phyloP scores from a whole-genome alignment of 1,140 invertebrate genomes.

The Papilio glaucus region DNA sequence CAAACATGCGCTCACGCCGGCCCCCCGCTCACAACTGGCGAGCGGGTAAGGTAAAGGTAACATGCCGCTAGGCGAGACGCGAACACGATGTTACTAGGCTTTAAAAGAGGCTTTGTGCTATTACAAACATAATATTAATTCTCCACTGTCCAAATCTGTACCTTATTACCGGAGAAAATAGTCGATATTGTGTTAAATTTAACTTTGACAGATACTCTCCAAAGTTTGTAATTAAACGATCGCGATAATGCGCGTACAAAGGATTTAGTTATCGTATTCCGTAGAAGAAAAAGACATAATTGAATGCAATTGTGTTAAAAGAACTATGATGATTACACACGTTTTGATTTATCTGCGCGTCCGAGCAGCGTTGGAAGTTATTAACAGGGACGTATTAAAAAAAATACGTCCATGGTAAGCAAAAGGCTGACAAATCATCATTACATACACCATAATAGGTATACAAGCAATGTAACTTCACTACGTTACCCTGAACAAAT shows the following conservation, averaged over 20 bases:
- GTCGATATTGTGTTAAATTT: slow-evolving; percentile 20
- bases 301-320: slow-evolving; percentile 56
- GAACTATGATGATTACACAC: slow-evolving; percentile 52
- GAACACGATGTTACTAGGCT: slow-evolving; percentile 51
- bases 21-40: slow-evolving; percentile 52
- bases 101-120: slow-evolving; percentile 53
- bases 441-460: no score
- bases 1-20: slow-evolving; percentile 47
- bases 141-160: slow-evolving; percentile 2
- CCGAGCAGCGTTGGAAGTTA: not conserved
- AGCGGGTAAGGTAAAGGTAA: slow-evolving; percentile 25
- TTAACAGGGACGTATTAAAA: no score
- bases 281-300: slow-evolving; percentile 56
- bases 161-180: slow-evolving; percentile 12
- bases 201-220: not conserved
- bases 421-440: slow-evolving; percentile 10
- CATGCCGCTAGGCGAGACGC: slow-evolving; percentile 39
- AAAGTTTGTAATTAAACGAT: slow-evolving; percentile 42
- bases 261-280: slow-evolving; percentile 53
- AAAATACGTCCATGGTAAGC: no score
- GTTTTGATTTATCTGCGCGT: slow-evolving; percentile 42
- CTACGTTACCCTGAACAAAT: not conserved
- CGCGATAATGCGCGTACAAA: slow-evolving; percentile 61
- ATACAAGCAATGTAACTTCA: not conserved
- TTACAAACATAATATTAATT: slow-evolving; percentile 35